Evolutionary conservation across 2,797 vertebrate species (phyloP).

Genomic region (Prunella strophiata): DNA sequence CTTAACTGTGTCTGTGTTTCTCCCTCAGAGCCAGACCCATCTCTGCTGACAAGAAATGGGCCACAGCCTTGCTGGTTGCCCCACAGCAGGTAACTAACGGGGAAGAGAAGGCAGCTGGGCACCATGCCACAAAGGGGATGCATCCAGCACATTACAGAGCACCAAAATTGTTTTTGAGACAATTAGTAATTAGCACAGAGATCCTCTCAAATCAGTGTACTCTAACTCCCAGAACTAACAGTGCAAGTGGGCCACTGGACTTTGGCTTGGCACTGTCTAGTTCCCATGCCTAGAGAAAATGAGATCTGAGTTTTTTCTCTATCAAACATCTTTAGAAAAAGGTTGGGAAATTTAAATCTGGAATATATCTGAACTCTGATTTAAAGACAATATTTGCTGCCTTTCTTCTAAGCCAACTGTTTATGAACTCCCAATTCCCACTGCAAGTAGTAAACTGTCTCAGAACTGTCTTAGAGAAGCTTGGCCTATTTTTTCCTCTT

Average conservation of each 20-base stretch:
- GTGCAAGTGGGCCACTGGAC: neutral
- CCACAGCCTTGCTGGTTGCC: neutral
- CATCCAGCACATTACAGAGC: neutral
- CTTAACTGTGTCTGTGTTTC: neutral
- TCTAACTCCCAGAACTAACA: neutral
- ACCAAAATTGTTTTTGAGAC: neutral
- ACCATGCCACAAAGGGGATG: fast-evolving
- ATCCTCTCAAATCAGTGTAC: neutral
- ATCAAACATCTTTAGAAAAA: neutral
- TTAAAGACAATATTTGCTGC: neutral
- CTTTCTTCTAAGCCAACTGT: neutral
- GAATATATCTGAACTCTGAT: neutral
- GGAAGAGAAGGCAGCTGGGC: neutral
- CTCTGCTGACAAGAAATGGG: neutral
- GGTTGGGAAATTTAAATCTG: neutral
- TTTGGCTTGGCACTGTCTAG: fast-evolving
- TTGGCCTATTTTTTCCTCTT: neutral
- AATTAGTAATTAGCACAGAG: neutral
- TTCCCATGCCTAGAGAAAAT: fast-evolving
- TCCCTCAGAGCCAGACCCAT: neutral
- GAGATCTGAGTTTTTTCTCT: fast-evolving
- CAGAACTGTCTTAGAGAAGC: neutral
- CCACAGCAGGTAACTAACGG: neutral
- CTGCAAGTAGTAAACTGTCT: neutral
- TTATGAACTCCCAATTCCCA: neutral